Base-by-base conservation (phyloP, 2,888 invertebrate species). In the Coelinius sp. region DNA sequence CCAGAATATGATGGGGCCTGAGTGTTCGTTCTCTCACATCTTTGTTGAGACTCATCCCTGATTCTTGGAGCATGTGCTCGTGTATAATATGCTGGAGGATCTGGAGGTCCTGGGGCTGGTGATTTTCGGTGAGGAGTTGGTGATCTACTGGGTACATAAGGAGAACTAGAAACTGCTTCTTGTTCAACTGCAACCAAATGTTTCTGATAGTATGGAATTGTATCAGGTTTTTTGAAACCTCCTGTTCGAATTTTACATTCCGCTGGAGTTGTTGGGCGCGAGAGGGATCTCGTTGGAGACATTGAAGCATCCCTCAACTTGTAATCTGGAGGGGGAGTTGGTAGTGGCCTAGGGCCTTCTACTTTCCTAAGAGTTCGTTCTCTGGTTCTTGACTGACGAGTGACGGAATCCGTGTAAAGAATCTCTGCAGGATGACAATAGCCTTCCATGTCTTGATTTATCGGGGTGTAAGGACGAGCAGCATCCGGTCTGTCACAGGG, bases 131-230 rank as follows among this genome's bases (percentile, higher is more conserved):
- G 82, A 0, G 87, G 87, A 0, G 86, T 83, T 1, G 86, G 87
- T 1, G 88, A 83, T 76, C 87, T 84, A 35, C 86, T 84, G 0
- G 83, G 83, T 7, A 79, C 71, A 35, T 79, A 88, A 0, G 82
- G 73, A 5, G 82, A 81, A 25, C 79, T 75, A 5, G 86, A 84
- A 0, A 87, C 76, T 0, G 87, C 83, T 0, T 77, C 79, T 2
- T 82, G 84, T 25, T 80, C 80, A 75, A 84, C 92, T n/a, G 92
- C 90, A 35, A 93, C 92, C 78, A 95, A 89, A 86, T 93, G 93
- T 86, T 92, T 92, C 88, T 95, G 95, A 84, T 95, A 95, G 80
- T 91, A 92, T 7, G 95, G 95, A 78, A 95, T 92, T 64, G 94
- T 92, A 1, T 94, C 93, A 25, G 94, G 93, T 86, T 93, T 93